Evolutionary conservation across 2,888 invertebrate genomes (phyloP).

Genomic region (Phyto melanocephala): DNA sequence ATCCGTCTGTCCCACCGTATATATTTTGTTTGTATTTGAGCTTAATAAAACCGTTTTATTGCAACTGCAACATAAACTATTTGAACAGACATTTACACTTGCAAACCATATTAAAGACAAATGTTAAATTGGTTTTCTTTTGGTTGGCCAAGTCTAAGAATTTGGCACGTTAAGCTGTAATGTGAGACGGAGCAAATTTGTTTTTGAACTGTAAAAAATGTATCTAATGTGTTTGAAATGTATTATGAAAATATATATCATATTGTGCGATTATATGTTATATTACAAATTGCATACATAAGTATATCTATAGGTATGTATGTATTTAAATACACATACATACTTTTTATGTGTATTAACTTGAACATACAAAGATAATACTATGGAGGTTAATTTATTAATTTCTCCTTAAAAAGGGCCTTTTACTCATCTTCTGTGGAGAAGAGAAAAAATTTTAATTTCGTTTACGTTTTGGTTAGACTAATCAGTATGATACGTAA

Average conservation of each 20-base stretch:
- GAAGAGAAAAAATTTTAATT: no score
- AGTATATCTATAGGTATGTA: neutral
- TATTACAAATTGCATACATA: neutral
- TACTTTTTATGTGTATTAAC: no score
- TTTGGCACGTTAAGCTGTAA: conserved; percentile 39
- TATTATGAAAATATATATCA: conserved; percentile 56
- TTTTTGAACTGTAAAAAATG: conserved; percentile 45
- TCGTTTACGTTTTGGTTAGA: no score
- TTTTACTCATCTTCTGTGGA: no score
- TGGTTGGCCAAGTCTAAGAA: neutral
- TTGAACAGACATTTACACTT: conserved; percentile 41
- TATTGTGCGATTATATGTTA: conserved; percentile 7
- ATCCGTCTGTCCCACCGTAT: neutral
- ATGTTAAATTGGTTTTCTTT: conserved; percentile 46
- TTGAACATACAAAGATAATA: no score
- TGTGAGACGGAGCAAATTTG: conserved; percentile 58
- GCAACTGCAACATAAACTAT: conserved; percentile 14
- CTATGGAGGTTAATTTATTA: no score
- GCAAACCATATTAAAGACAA: conserved; percentile 48
- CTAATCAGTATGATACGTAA: no score
- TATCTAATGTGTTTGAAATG: conserved; percentile 62
- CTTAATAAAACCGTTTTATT: conserved; percentile 34
- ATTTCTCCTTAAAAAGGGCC: neutral
- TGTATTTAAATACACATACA: no score
- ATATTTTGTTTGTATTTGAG: conserved; percentile 34